Base-by-base conservation (phyloP, 2,797 vertebrate genomes). In the Sebastes steindachneri region DNA sequence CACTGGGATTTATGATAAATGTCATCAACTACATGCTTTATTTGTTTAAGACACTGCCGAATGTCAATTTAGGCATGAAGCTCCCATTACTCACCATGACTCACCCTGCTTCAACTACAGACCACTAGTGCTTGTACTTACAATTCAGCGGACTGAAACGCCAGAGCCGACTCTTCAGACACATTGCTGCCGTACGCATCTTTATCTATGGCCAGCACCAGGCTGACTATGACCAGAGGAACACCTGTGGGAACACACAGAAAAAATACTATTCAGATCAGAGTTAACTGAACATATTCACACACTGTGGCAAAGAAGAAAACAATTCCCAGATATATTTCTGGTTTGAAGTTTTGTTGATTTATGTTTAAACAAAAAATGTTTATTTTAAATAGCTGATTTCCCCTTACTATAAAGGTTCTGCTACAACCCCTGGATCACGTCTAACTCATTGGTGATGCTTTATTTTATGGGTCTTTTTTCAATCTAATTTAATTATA, bases 181-280 rank as follows among this genome's bases (percentile, higher is more conserved):
- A 17, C 0, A 33, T 1, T 1, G 29, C 21, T 85, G 35, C 97
- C 97, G 12, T 97, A 98, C 9, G 89, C 93, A 73, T 97, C 93
- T 90, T 88, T 95, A 73, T 96, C 94, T 87, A 96, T 91, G 68
- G 83, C 88, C 62, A 98, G 89, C 55, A 97, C 92, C 64, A 95
- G 54, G 70, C 87, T 80, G 80, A 98, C 94, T 9, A 97, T 86
- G 15, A 94, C 59, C 86, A 96, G 79, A 77, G 96, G 96, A 75
- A 95, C 15, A 77, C 96, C 96, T 96, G 89, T 14, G 5, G 66
- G 9, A 41, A 86, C n/a, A 86, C 1, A 76, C 41, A 68, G 63
- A 26, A 29, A 55, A 55, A 3, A 25, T 19, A 41, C 8, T 21
- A 14, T n/a, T 51, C 4, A 68, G 2, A 53, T 73, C 31, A 58